Conservation (phyloP, 1,140 invertebrate genomes). For the Condylostylus longicornis region DNA sequence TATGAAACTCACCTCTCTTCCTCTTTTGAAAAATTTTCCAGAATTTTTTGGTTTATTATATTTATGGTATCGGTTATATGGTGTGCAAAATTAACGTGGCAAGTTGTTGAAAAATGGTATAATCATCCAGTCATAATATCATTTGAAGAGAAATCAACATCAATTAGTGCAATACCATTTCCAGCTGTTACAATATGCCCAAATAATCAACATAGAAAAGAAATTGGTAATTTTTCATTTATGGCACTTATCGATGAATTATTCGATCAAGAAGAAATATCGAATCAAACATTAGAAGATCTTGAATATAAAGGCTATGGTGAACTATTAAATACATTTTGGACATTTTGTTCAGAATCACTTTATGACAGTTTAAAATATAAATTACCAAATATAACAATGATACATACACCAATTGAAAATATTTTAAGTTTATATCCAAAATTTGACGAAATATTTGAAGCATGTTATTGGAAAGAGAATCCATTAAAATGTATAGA, state of each 20-base stretch:
- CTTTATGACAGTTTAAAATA: too few species aligned
- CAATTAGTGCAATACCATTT: conserved; percentile 41
- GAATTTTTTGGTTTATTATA: conserved; percentile 38
- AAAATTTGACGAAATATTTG: conserved; percentile 22
- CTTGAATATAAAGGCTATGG: too few species aligned
- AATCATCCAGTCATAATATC: conserved; percentile 41
- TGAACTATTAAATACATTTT: too few species aligned
- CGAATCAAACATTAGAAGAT: conserved; percentile 23
- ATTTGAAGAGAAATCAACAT: conserved; percentile 38
- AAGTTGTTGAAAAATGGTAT: conserved; percentile 40
- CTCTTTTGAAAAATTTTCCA: conserved; percentile 27
- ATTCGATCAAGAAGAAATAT: conserved; percentile 17
- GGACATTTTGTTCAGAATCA: too few species aligned
- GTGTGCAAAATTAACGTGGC: conserved; percentile 35
- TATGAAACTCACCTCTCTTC: too few species aligned
- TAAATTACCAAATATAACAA: too few species aligned
- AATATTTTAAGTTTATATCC: too few species aligned
- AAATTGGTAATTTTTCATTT: conserved; percentile 3
- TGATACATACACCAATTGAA: too few species aligned
- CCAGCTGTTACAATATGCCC: conserved; percentile 41
- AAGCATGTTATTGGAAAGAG: conserved; percentile 34
- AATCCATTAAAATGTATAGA: conserved; percentile 34
- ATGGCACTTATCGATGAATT: conserved; percentile 15
- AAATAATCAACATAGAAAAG: conserved; percentile 24
- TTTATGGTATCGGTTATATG: conserved; percentile 35